A percentile compares a stretch with the other conserved stretches of the same genome.
phyloP scores from a whole-genome alignment of 2,797 vertebrate genomes.

The Liasis olivaceus region DNA sequence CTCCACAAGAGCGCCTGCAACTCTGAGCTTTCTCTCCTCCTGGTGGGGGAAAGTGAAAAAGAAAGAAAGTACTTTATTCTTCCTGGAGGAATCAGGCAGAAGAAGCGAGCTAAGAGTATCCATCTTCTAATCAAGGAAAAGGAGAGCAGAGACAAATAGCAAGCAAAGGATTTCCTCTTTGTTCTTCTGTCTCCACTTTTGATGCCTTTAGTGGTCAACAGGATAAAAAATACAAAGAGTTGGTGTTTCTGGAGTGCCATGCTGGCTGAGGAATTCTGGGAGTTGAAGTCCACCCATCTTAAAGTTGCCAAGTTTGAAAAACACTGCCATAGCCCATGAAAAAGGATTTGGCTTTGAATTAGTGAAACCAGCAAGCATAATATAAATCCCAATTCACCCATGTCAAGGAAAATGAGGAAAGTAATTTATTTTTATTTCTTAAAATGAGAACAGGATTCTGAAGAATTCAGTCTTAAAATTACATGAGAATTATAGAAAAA shows the following conservation, averaged over 20 bases:
- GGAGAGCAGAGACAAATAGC: neutral
- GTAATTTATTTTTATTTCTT: neutral
- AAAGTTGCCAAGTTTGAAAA: neutral
- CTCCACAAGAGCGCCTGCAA: neutral
- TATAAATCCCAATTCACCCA: neutral
- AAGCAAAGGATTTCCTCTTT: neutral
- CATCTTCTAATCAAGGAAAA: neutral
- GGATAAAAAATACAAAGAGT: neutral
- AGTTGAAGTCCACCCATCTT: neutral
- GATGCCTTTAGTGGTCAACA: neutral
- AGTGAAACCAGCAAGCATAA: slow-evolving; percentile 14
- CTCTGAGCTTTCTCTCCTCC: neutral
- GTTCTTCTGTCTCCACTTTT: neutral
- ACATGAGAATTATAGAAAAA: neutral
- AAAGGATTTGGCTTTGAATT: slow-evolving; percentile 2
- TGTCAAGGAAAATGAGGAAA: neutral
- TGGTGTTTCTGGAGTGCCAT: neutral
- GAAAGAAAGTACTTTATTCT: neutral
- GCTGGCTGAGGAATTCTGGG: neutral
- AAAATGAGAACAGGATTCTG: neutral
- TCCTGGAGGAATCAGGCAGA: neutral
- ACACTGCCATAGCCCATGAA: neutral
- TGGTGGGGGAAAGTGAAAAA: neutral
- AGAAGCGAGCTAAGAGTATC: neutral
- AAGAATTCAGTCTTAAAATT: neutral